phyloP scores from a whole-genome alignment of 1,140 invertebrate genomes.

The Trinorchestia longiramus region DNA sequence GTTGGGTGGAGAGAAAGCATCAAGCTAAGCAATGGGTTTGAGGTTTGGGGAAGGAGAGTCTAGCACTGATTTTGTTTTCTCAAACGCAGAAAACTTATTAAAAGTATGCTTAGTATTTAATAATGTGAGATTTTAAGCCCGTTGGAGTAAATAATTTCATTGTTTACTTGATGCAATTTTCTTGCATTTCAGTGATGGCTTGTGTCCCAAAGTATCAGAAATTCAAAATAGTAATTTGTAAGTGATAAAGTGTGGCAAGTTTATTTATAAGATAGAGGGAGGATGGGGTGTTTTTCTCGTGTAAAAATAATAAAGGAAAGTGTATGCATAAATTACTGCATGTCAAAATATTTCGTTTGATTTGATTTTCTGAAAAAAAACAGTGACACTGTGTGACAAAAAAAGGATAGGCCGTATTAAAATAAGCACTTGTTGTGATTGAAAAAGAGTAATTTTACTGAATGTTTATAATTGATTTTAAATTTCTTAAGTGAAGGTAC shows the following conservation, averaged over 20 bases:
- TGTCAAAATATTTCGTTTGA: no score
- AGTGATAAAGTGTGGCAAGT: background rate
- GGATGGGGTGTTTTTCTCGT: background rate
- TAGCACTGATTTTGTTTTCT: background rate
- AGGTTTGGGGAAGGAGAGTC: background rate
- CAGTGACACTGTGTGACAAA: background rate
- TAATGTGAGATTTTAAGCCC: no score
- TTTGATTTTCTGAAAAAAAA: background rate
- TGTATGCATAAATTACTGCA: background rate
- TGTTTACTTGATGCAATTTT: background rate
- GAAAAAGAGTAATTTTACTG: background rate
- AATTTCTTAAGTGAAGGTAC: background rate
- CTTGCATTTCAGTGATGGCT: background rate
- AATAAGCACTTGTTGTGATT: background rate
- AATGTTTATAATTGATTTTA: background rate
- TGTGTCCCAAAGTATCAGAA: background rate
- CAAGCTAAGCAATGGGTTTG: background rate
- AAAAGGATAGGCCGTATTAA: background rate
- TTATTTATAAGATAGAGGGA: background rate
- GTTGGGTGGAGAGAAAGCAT: background rate
- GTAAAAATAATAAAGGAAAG: background rate
- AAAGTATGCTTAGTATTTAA: background rate
- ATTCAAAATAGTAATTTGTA: background rate
- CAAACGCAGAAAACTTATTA: background rate
- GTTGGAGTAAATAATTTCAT: no score